Base-by-base conservation (phyloP, 2,797 vertebrate genomes). In the Gadopsis marmoratus region DNA sequence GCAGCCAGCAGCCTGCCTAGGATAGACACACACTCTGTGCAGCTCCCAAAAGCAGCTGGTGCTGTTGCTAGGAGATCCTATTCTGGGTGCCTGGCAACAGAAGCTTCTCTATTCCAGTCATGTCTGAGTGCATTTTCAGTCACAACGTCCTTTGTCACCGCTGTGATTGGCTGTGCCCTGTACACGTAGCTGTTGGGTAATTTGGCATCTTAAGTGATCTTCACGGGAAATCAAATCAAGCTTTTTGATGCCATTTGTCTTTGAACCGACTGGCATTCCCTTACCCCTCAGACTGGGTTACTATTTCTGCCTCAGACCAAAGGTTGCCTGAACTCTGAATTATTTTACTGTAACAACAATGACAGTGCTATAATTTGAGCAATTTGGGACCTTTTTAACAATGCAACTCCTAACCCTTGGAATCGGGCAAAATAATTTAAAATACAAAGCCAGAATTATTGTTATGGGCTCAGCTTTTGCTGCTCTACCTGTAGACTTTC, bases 41-140 rank as follows among this genome's bases (percentile, higher is more conserved):
- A 53, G 76, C 82, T 90, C 87, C 80, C 87, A 82, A 81, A 84
- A 88, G 83, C 89, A 93, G 91, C 90, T 91, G 91, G 69, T 76
- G 58, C 56, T 86, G 96, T 94, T 97, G 94, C 93, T 93, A 96
- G 60, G 88, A 78, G 92, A 94, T 93, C 78, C 54, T 88, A 3
- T 89, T 94, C 92, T 79, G 78, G 94, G 93, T 96, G 94, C 96
- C 90, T 93, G 93, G 95, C 94, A 96, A 96, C 95, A 91, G 85
- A 84, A 83, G 81, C 87, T 93, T 93, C 92, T 93, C 91, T 93
- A 89, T 92, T 95, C 89, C 71, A 63, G 26, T 89, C 93, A 94
- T 86, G 78, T 96, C 91, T 87, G 88, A 79, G 84, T 92, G 89
- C 87, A 88, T 83, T 88, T 83, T 90, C 91, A 92, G 86, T 84